Base-by-base conservation (phyloP, 1,140 invertebrate species). In the Ladona fulva region DNA sequence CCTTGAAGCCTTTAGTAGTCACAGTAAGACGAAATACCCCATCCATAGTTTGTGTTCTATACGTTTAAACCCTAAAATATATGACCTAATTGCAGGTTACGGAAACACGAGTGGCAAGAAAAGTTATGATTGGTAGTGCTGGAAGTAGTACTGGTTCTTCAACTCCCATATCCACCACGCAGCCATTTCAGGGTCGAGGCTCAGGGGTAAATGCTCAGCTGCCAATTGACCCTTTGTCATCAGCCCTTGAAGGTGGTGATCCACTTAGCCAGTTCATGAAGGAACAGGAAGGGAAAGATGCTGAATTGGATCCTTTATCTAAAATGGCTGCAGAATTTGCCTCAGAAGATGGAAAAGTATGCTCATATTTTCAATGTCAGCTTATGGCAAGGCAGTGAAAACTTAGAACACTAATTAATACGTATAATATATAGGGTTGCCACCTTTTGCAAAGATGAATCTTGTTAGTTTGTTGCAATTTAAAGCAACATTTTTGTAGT, bases 171-270 rank as follows among this genome's bases (percentile, higher is more conserved):
- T 86, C 86, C 80, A 84, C 86, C 12, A 87, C 87, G 22, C 84
- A 86, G 42, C 84, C 85, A 19, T 86, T 87, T 80, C 42, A 42
- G 7, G 12, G 42, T 14, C 25, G 24, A 74, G 8, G n/a, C 22
- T 25, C 25, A 3, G 76, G 79, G 24, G 81, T 81, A 75, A 25
- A 44, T 42, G 80, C 80, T 78, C 42, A 85, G 42, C 81, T 83
- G 80, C 81, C 86, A 25, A 81, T 86, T 1, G 89, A 92, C 84
- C 89, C 89, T 37, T 83, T 92, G 6, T 74, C 66, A 22, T 86
- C 87, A 52, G 88, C 89, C 75, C 82, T 93, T 10, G 92, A 93
- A 83, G 91, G 91, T 16, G 86, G 88, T n/a, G 92, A 94, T 87
- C 92, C 92, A 0, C 85, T 94, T 22, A 90, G 90, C 29, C 89